Evolutionary conservation across 1,140 invertebrate species (phyloP), one percentile per base, ranked within the genome.

Genomic region (Nomia melanderi): DNA sequence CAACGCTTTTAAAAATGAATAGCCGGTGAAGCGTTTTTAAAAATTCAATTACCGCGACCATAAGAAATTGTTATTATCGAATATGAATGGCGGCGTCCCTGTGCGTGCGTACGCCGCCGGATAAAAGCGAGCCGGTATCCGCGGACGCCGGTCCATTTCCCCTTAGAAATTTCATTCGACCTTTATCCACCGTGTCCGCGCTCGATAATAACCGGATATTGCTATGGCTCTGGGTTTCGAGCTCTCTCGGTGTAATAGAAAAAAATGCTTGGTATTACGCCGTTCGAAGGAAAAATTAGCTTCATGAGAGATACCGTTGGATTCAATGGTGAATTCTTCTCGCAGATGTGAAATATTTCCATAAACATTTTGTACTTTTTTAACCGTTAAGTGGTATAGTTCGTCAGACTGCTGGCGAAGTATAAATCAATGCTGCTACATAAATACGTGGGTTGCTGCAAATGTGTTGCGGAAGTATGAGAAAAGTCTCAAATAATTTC

Each of bases 191-290:
- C 50, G 27, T 33, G 17, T 39, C 27, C 27, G 14, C 27, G 60
- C 64, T 73, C 60, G 41, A 56, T 64, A 74, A 65, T 74, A 65
- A 74, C 60, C 17, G 44, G 50, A 65, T 62, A 62, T 56, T 74
- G 66, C 66, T 56, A 36, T 9, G 5, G 2, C n/a, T 7, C 20
- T n/a, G n/a, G n/a, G n/a, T 23, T 23, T 53, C 20, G n/a, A 23
- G n/a, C n/a, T 8, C 5, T 14, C n/a, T 23, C n/a, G 20, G 6
- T 53, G 47, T 53, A 44, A 44, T 44, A 44, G 11, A 44, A 17
- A 44, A n/a, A 44, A 44, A 44, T 17, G 11, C 2, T 6, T 5
- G 36, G 20, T 53, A 23, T 53, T 53, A 53, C 14, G 20, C 6
- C 20, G 4, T n/a, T n/a, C 20, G 0, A 1, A 53, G 6, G 47